Conservation (phyloP, 2,113 vertebrate species). For the Plestiodon gilberti region DNA sequence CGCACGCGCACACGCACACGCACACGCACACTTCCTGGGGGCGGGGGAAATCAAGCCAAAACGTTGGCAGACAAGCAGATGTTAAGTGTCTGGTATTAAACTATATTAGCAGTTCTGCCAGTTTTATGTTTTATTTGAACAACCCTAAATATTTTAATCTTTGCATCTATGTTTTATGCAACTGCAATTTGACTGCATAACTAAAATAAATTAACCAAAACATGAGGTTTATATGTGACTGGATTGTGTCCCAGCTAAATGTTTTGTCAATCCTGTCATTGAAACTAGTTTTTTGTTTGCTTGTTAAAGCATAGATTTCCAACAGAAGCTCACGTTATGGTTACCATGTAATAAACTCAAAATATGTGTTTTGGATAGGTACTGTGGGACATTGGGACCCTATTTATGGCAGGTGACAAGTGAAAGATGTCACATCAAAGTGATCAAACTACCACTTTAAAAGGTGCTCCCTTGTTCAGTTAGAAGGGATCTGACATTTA, state of each 20-base stretch:
- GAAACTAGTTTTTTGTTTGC: neutral
- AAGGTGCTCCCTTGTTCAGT: too few species aligned
- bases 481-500: too few species aligned
- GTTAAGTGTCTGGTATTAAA: conserved; percentile 5
- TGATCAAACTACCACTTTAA: neutral
- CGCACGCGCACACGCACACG: too few species aligned
- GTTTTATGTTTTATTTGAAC: neutral
- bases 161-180: neutral
- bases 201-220: neutral
- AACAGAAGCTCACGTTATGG: neutral
- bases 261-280: too few species aligned
- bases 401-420: neutral
- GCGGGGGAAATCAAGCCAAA: neutral
- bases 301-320: neutral
- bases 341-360: neutral
- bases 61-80: conserved; percentile 4
- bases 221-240: neutral
- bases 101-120: neutral
- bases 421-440: neutral
- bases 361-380: neutral
- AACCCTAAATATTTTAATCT: neutral
- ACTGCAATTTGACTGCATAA: neutral
- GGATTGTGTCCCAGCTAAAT: neutral
- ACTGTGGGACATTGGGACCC: neutral
- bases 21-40: too few species aligned